Conservation (phyloP, 2,888 invertebrate genomes). For the Microplitis deprimator region DNA sequence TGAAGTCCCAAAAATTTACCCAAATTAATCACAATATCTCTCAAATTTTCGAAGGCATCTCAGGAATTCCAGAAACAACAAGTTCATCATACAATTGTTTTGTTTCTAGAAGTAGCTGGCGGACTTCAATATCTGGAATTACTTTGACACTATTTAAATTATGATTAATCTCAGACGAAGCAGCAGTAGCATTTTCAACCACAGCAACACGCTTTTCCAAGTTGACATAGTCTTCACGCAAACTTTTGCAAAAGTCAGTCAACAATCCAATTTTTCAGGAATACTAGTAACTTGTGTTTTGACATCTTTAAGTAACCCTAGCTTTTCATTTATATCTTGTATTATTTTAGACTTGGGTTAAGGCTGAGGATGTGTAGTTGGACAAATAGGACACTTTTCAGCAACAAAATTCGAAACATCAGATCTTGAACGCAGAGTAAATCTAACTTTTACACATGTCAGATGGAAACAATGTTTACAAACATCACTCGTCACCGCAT, state of each 20-base stretch:
- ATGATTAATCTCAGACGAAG: too few species aligned
- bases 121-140: background rate
- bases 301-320: too few species aligned
- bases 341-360: too few species aligned
- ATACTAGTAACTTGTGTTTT: too few species aligned
- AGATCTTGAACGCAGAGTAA: background rate
- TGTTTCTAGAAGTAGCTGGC: background rate
- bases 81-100: background rate
- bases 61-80: background rate
- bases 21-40: background rate
- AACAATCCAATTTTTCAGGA: too few species aligned
- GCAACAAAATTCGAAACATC: background rate
- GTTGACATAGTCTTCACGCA: too few species aligned
- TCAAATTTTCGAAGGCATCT: background rate
- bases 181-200: too few species aligned
- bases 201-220: too few species aligned
- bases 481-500: background rate
- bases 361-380: too few species aligned
- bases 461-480: slow-evolving; percentile 2
- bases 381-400: background rate
- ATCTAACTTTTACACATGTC: slow-evolving; percentile 2
- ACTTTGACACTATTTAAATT: background rate
- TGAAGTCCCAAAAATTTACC: background rate
- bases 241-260: too few species aligned
- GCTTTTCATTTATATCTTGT: too few species aligned